Evolutionary conservation across 2,888 invertebrate genomes (phyloP), one percentile per base, ranked within the genome.

Genomic region (Thymelicus acteon): DNA sequence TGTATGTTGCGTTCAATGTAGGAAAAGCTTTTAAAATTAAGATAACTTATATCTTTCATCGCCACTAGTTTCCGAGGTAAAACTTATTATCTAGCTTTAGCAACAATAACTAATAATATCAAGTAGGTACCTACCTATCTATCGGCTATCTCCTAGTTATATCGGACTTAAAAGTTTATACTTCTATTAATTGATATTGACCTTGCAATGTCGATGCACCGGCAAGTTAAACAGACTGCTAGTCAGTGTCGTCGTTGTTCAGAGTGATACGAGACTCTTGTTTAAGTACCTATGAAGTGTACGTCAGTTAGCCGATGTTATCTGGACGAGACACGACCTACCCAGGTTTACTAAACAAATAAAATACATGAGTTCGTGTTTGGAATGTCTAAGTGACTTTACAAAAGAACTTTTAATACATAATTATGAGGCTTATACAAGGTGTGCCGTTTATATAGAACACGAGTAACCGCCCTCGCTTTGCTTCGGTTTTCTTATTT

Each of bases 201-300:
- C 77, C 77, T 76, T 76, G 75, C 74, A 75, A 75, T 74, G 72
- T 72, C 72, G 74, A 76, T 75, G 75, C 75, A 75, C 74, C 73
- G 74, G 74, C 74, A 63, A 71, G 69, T 57, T 62, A 74, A 74
- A 72, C 72, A 72, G 65, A 72, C 67, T 76, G 73, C 76, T 66
- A 63, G 72, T 76, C 74, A 69, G 69, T 63, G 57, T 63, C 54
- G 57, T 24, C 62, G 69, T 68, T 62, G 68, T 68, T 68, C 62
- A 54, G 62, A 5, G 7, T 12, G 49, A 67, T 62, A 52, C 15
- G 47, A 67, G 68, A 15, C 62, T 62, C 62, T 44, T 19, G 44
- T 57, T 60, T 49, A 12, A 49, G 60, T 66, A 31, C 37, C 5
- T 60, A 54, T 47, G 49, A 52, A 39, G 54, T 65, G 61, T 68